A percentile compares a stretch with the other conserved stretches of the same genome.
phyloP scores from a whole-genome alignment of 2,888 invertebrate species.

The Erannis defoliaria region DNA sequence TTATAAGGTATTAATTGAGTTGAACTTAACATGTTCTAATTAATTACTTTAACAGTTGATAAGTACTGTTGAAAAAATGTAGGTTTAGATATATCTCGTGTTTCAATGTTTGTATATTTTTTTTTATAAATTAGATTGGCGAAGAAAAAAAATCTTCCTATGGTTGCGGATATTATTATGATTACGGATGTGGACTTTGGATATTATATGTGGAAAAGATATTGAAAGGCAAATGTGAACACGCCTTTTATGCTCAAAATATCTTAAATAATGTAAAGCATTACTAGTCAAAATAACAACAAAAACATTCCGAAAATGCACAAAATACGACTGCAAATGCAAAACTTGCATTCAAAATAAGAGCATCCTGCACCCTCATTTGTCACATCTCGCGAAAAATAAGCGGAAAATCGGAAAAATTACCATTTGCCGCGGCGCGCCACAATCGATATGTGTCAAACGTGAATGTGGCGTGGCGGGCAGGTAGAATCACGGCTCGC shows the following conservation, averaged over 20 bases:
- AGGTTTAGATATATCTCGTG: background rate
- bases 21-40: no score
- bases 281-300: background rate
- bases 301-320: background rate
- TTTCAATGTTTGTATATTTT: no score
- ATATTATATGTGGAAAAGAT: no score
- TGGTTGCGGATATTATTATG: no score
- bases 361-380: conserved; percentile 22
- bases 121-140: no score
- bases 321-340: background rate
- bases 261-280: no score
- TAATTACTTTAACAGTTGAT: no score
- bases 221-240: no score
- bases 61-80: background rate
- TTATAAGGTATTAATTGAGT: no score
- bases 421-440: conserved; percentile 70
- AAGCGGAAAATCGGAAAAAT: conserved; percentile 60
- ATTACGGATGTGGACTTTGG: no score
- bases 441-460: conserved; percentile 73
- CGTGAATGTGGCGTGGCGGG: conserved; percentile 42
- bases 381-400: conserved; percentile 34
- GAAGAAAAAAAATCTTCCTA: no score
- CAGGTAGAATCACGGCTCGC: conserved; percentile 61
- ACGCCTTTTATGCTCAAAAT: no score
- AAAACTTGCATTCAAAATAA: background rate